Conservation (phyloP, 1,140 invertebrate genomes). For the Formica exsecta region DNA sequence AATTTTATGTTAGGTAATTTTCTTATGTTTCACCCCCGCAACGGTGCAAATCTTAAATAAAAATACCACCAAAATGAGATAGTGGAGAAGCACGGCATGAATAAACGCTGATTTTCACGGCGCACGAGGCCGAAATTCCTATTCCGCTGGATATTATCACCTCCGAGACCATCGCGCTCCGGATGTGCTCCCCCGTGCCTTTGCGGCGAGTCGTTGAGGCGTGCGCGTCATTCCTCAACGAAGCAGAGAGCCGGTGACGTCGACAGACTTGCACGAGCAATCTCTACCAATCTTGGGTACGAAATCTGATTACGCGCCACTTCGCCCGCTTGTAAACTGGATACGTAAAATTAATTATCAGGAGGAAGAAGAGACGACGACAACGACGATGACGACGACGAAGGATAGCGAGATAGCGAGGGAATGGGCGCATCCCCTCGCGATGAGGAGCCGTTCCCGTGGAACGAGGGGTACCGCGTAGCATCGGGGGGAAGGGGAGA, state of each 20-base stretch:
- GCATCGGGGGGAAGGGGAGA: conserved; percentile 36
- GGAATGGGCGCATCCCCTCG: conserved; percentile 17
- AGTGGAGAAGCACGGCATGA: neutral
- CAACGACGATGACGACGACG: conserved; percentile 43
- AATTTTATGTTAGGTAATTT: neutral
- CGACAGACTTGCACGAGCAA: conserved; percentile 77
- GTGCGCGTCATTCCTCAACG: conserved; percentile 34
- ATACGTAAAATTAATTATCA: conserved; percentile 86
- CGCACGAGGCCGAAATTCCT: conserved; percentile 35
- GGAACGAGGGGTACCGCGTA: conserved; percentile 50
- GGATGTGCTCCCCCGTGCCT: conserved; percentile 40
- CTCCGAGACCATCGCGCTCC: conserved; percentile 9
- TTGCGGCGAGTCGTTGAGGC: conserved; percentile 56
- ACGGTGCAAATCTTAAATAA: neutral
- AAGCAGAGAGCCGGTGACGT: conserved; percentile 48
- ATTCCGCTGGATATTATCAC: conserved; percentile 51
- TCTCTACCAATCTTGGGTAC: conserved; percentile 81
- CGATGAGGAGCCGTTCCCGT: conserved; percentile 34
- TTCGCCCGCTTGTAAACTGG: conserved; percentile 83
- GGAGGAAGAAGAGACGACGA: conserved; percentile 59
- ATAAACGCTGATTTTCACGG: conserved; percentile 41
- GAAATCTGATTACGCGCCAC: conserved; percentile 83
- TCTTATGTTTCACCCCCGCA: neutral
- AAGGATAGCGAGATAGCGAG: conserved; percentile 29
- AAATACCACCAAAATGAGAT: conserved; percentile 2